These are phyloP conservation scores for Nymphalis polychloros DNA, from an alignment of 2,888 invertebrate genomes.

Conservation along the genomic window DNA sequence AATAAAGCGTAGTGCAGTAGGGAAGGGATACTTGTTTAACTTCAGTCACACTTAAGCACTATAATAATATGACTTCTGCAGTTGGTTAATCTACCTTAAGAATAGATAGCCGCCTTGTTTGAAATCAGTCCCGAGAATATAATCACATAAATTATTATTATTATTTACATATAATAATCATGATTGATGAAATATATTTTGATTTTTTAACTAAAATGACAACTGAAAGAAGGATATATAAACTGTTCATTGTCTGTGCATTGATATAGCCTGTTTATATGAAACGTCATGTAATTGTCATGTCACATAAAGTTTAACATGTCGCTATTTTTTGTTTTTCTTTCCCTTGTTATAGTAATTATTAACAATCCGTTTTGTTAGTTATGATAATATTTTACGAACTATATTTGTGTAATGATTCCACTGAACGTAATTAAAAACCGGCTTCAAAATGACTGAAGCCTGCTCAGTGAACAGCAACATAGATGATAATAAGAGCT, in stretches of 20 bases:
- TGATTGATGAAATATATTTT: too few species aligned
- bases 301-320: constrained; percentile 30
- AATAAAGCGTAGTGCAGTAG: too few species aligned
- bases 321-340: constrained; percentile 45
- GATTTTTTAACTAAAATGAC: too few species aligned
- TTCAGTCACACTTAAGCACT: too few species aligned
- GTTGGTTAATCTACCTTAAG: too few species aligned
- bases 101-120: too few species aligned
- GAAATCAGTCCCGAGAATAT: too few species aligned
- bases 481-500: constrained; percentile 48
- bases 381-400: constrained; percentile 23
- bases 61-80: too few species aligned
- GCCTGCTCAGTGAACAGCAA: constrained; percentile 59
- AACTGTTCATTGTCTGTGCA: not conserved
- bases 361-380: constrained; percentile 20
- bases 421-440: constrained; percentile 13
- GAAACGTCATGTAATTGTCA: constrained; percentile 43
- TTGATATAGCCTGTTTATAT: constrained; percentile 13
- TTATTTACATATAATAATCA: too few species aligned
- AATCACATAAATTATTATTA: too few species aligned
- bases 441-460: constrained; percentile 56
- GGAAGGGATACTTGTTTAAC: too few species aligned
- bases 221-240: too few species aligned
- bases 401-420: constrained; percentile 22
- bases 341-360: constrained; percentile 34